Percentiles rank a stretch among this genome's conserved stretches.
Evolutionary conservation across 2,797 vertebrate genomes (phyloP).

Genomic region (Helostoma temminkii): DNA sequence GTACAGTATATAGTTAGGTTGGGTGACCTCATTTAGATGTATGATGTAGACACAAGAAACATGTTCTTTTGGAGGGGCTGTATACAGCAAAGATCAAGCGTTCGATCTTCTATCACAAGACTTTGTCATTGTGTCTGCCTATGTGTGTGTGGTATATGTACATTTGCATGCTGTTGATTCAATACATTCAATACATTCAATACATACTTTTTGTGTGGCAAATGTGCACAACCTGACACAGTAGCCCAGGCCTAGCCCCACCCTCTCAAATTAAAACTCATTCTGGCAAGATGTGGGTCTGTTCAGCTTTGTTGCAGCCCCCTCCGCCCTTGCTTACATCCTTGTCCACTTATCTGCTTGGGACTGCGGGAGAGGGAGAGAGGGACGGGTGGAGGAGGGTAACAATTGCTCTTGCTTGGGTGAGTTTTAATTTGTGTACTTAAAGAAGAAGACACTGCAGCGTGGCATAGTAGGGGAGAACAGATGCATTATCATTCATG

Average conservation of each 20-base stretch:
- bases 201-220: slow-evolving; percentile 74
- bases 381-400: not conserved
- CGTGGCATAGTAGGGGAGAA: slow-evolving; percentile 15
- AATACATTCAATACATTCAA: slow-evolving; percentile 75
- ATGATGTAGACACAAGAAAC: slow-evolving; percentile 15
- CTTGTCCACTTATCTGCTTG: slow-evolving; percentile 37
- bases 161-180: slow-evolving; percentile 30
- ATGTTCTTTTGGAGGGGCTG: slow-evolving; percentile 19
- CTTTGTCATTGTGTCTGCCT: slow-evolving; percentile 40
- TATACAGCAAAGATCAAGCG: not conserved
- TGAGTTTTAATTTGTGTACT: slow-evolving; percentile 81
- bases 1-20: slow-evolving; percentile 15
- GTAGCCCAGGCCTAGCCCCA: slow-evolving; percentile 47
- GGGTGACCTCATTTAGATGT: slow-evolving; percentile 22
- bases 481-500: slow-evolving; percentile 60
- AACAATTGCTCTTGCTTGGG: slow-evolving; percentile 71
- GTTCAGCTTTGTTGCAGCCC: slow-evolving; percentile 32
- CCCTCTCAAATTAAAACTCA: slow-evolving; percentile 67
- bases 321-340: slow-evolving; percentile 15
- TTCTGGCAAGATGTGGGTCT: slow-evolving; percentile 60
- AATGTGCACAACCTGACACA: slow-evolving; percentile 67
- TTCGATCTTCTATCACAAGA: slow-evolving; percentile 11
- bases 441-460: slow-evolving; percentile 63
- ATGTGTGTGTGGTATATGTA: not conserved
- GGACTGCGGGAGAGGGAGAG: slow-evolving; percentile 28